Conservation (phyloP, 2,797 vertebrate genomes). For the Rhinatrema bivittatum region DNA sequence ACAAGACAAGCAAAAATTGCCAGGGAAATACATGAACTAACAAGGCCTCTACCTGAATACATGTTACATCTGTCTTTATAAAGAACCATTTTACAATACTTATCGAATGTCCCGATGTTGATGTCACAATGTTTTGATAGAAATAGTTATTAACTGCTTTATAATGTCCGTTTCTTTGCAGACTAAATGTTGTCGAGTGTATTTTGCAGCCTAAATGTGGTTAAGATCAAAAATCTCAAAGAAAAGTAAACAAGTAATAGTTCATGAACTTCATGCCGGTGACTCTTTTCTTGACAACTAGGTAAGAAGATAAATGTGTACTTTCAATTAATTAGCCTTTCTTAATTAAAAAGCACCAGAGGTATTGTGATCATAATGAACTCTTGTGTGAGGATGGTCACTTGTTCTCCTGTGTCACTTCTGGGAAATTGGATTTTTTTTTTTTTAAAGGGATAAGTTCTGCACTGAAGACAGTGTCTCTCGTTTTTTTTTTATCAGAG, state of each 20-base stretch:
- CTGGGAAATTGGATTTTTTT: conserved; percentile 74
- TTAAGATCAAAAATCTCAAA: conserved; percentile 10
- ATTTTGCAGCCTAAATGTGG: too few relatives aligned
- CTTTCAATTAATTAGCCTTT: conserved; percentile 89
- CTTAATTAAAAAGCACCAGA: conserved; percentile 91
- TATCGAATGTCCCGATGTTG: too few relatives aligned
- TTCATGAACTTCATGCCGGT: too few relatives aligned
- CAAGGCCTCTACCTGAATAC: too few relatives aligned
- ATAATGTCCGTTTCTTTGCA: too few relatives aligned
- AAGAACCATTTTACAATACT: too few relatives aligned
- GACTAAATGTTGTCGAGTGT: too few relatives aligned
- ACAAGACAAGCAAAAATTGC: too few relatives aligned
- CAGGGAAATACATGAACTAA: too few relatives aligned
- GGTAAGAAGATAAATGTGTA: conserved; percentile 69
- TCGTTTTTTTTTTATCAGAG: conserved; percentile 60
- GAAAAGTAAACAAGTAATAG: conserved; percentile 37
- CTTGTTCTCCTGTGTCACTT: conserved; percentile 72
- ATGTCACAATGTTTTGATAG: too few relatives aligned
- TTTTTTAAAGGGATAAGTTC: conserved; percentile 38
- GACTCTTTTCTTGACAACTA: conserved; percentile 47
- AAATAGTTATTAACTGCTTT: too few relatives aligned
- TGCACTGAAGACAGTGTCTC: conserved; percentile 37
- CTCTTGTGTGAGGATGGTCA: conserved; percentile 79
- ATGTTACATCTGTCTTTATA: too few relatives aligned
- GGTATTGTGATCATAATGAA: conserved; percentile 90